phyloP scores from a whole-genome alignment of 64 coral and sea anemone genomes.

The Actinia tenebrosa region DNA sequence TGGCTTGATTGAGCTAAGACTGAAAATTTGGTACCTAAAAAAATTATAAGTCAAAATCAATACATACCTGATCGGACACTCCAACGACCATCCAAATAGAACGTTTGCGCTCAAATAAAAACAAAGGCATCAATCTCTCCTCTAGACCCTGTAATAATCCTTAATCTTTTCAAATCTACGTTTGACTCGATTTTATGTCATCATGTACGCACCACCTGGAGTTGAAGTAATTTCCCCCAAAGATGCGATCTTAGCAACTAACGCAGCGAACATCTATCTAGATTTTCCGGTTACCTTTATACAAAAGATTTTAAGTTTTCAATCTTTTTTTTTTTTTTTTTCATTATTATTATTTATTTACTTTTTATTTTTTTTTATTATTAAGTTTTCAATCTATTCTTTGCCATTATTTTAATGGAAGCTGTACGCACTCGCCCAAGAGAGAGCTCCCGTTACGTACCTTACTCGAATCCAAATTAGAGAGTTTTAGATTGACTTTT shows the following conservation, averaged over 20 bases:
- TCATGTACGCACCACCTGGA: neutral
- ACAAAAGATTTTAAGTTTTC: neutral
- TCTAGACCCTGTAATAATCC: neutral
- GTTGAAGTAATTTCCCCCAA: neutral
- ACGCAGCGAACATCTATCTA: neutral
- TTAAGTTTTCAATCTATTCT: too few species aligned
- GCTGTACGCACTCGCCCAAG: too few species aligned
- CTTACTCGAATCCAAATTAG: too few species aligned
- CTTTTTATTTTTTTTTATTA: too few species aligned
- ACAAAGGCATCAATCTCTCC: neutral
- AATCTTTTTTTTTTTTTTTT: too few species aligned
- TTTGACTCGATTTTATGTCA: neutral
- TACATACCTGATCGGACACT: neutral
- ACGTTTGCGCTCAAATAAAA: neutral
- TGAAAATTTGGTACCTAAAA: too few species aligned
- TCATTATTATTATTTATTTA: too few species aligned
- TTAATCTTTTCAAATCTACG: neutral
- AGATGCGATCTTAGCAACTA: neutral
- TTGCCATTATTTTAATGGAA: too few species aligned
- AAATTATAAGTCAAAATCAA: too few species aligned
- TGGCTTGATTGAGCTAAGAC: too few species aligned
- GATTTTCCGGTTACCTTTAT: neutral
- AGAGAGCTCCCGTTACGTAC: too few species aligned
- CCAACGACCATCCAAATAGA: neutral
- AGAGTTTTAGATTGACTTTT: too few species aligned